Base-by-base conservation (phyloP, 2,888 invertebrate species). In the Beris morrisii region DNA sequence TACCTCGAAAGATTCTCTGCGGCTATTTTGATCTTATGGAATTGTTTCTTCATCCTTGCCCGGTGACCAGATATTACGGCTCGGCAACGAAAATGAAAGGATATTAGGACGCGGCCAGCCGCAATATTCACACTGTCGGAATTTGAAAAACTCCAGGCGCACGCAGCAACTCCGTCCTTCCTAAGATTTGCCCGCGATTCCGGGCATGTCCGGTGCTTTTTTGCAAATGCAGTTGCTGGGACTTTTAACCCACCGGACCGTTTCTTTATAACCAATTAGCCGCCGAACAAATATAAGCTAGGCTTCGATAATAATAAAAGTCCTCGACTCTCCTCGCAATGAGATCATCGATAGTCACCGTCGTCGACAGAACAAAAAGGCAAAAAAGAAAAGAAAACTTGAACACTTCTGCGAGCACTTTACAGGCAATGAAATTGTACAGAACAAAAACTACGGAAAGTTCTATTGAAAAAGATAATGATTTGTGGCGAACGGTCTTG, bases 1-100 rank as follows among this genome's bases (percentile, higher is more conserved):
- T 76, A 79, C 79, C 79, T 78, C 73, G 78, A 78, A 72, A 80
- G 74, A 74, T 77, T 80, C 73, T 80, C 80, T 70, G 80, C 80
- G 65, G 79, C 80, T 72, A 77, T 79, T 79, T 79, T 80, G 46
- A 80, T 78, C 77, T 80, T 80, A 61, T 80, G 78, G 72, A 80
- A 77, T 76, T 80, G 80, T 73, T 79, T 80, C 75, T 79, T 80
- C 80, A 80, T 80, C 71, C 65, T 71, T 15, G 6, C 32, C 6
- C 54, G 22, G 1, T 54, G 2, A 3, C 54, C 11, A 12, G 43
- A 28, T 22, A 50, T 7, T 0, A 15, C 7, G 12, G 50, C n/a
- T 7, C n/a, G 32, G 54, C 31, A 13, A 32, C 59, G 5, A 31
- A 59, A 48, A 12, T 45, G 46, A 59, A 7, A 48, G 22, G 53